Percentiles rank a stretch among this genome's conserved stretches.
phyloP scores from a whole-genome alignment of 2,113 vertebrate genomes.

The Oncorhynchus nerka region DNA sequence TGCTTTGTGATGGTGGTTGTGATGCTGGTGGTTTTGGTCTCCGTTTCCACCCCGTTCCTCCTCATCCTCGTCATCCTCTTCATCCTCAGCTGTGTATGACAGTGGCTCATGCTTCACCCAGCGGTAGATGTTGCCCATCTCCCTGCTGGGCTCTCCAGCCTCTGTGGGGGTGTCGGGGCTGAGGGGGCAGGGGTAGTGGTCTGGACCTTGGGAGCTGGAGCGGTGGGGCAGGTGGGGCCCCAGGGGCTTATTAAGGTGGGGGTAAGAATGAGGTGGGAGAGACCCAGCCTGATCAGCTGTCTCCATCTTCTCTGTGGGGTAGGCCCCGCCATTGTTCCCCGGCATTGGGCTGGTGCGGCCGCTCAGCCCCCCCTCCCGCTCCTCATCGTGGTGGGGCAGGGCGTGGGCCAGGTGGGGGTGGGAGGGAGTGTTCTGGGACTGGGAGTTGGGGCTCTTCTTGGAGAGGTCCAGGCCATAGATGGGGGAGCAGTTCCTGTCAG shows the following conservation, averaged over 20 bases:
- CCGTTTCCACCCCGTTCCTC: slow-evolving; percentile 83
- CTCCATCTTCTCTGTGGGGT: slow-evolving; percentile 74
- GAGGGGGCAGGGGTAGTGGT: slow-evolving; percentile 66
- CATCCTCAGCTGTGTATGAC: slow-evolving; percentile 82
- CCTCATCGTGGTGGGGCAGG: slow-evolving; percentile 72
- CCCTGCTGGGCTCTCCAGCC: slow-evolving; percentile 64
- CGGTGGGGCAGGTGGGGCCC: slow-evolving; percentile 71
- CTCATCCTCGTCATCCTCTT: slow-evolving; percentile 81
- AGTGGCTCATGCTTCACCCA: slow-evolving; percentile 95
- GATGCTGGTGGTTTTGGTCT: slow-evolving; percentile 53
- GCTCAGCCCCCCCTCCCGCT: slow-evolving; percentile 69
- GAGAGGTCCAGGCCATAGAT: slow-evolving; percentile 93
- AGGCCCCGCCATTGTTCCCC: slow-evolving; percentile 69
- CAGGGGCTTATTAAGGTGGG: slow-evolving; percentile 70
- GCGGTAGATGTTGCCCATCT: slow-evolving; percentile 79
- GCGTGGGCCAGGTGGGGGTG: slow-evolving; percentile 72
- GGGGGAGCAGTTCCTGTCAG: slow-evolving; percentile 87
- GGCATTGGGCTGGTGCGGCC: slow-evolving; percentile 76
- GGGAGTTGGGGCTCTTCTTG: slow-evolving; percentile 89
- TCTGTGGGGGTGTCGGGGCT: slow-evolving; percentile 81
- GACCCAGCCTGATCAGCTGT: slow-evolving; percentile 53
- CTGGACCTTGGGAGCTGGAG: slow-evolving; percentile 63
- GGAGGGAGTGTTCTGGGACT: slow-evolving; percentile 64
- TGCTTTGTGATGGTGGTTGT: slow-evolving; percentile 66
- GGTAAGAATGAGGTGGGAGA: slow-evolving; percentile 62